A percentile compares a stretch with the other conserved stretches of the same genome.
phyloP scores from a whole-genome alignment of 2,113 vertebrate genomes.

The Alces alces region DNA sequence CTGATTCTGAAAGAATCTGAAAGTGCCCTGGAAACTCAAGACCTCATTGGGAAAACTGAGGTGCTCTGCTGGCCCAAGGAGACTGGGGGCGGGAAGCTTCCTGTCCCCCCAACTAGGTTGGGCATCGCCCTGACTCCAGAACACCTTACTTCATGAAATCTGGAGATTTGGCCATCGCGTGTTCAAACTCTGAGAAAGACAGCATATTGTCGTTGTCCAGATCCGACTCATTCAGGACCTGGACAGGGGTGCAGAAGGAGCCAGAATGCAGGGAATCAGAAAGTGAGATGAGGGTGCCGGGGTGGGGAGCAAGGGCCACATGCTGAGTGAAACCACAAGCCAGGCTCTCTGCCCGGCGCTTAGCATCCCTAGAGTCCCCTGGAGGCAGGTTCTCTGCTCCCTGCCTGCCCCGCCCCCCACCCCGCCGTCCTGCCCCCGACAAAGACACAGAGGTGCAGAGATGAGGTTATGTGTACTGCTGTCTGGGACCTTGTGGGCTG shows the following conservation, averaged over 20 bases:
- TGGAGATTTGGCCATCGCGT: conserved; percentile 66
- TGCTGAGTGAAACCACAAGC: neutral
- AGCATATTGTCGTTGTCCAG: conserved; percentile 75
- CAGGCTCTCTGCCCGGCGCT: neutral
- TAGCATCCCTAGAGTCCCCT: neutral
- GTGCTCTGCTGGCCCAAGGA: neutral
- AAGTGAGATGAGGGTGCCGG: rapidly evolving
- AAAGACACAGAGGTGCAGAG: neutral
- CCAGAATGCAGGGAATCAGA: neutral
- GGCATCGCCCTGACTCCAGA: neutral
- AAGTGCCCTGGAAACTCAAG: neutral
- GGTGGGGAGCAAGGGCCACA: rapidly evolving
- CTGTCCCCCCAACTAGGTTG: neutral
- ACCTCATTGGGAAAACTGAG: neutral
- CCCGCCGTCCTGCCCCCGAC: neutral
- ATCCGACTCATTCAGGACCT: conserved; percentile 70
- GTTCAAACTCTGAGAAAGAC: conserved; percentile 74
- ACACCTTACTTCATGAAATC: conserved; percentile 75
- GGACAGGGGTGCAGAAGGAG: rapidly evolving
- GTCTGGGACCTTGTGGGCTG: neutral
- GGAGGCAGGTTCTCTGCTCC: neutral
- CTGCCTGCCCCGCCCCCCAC: rapidly evolving
- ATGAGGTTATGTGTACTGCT: neutral
- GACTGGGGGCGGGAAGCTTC: rapidly evolving
- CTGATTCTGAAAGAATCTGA: neutral